Conservation (phyloP, 2,888 invertebrate genomes). For the Ceramica pisi region DNA sequence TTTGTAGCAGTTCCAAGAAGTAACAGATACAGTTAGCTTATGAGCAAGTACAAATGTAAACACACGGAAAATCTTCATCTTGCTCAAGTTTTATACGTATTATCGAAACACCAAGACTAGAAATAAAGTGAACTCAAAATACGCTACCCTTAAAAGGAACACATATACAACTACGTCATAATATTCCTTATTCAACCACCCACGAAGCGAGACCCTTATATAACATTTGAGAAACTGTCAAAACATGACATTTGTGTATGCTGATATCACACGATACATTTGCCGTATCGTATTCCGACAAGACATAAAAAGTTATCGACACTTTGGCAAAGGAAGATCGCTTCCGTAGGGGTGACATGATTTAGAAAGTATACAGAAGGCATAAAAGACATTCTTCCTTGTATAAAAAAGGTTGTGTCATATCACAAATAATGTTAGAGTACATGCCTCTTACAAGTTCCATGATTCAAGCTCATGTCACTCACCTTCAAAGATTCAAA, state of each 20-base stretch:
- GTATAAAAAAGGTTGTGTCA: too few relatives aligned
- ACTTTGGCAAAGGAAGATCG: constrained; percentile 42
- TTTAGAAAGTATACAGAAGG: constrained; percentile 7
- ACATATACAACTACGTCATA: background rate
- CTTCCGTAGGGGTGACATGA: constrained; percentile 28
- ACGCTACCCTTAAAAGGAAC: background rate
- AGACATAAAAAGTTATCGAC: constrained; percentile 47
- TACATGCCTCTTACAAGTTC: background rate
- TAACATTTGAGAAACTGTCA: constrained; percentile 43
- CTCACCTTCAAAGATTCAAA: background rate
- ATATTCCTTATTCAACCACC: constrained; percentile 11
- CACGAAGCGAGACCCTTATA: background rate
- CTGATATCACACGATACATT: constrained; percentile 52
- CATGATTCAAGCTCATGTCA: too few relatives aligned
- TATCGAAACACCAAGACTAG: background rate
- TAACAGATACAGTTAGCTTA: background rate
- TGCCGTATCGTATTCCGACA: constrained; percentile 42
- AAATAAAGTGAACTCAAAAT: background rate
- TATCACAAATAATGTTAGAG: background rate
- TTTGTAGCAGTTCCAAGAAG: background rate
- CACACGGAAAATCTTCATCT: background rate
- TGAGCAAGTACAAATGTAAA: background rate
- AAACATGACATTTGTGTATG: constrained; percentile 38
- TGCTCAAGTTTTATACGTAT: background rate
- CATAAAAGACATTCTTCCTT: background rate